Conservation (phyloP, 1,140 invertebrate genomes). For the Drosophila miranda region DNA sequence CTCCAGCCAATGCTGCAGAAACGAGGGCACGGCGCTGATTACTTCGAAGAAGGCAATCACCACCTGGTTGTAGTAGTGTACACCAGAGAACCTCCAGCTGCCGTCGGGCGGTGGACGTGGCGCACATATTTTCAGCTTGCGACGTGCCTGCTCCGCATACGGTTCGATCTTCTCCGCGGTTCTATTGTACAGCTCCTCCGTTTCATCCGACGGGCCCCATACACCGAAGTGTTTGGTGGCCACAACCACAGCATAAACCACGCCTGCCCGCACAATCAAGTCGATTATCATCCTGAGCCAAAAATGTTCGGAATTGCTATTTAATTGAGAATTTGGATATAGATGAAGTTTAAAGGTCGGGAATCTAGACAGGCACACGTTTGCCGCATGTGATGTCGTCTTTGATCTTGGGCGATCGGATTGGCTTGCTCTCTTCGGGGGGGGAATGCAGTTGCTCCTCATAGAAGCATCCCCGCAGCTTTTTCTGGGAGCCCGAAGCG, state of each 20-base stretch:
- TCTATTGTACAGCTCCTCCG: conserved; percentile 36
- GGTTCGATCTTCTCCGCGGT: conserved; percentile 15
- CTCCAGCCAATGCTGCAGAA: conserved; percentile 11
- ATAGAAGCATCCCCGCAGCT: conserved; percentile 2
- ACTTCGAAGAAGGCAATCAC: conserved; percentile 42
- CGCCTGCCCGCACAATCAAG: conserved; percentile 45
- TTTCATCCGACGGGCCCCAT: conserved; percentile 47
- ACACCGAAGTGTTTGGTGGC: conserved; percentile 39
- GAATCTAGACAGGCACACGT: conserved; percentile 21
- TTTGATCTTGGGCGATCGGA: conserved; percentile 55
- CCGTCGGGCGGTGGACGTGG: conserved; percentile 51
- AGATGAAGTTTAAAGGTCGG: background rate
- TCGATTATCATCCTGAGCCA: conserved; percentile 45
- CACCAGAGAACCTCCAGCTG: conserved; percentile 38
- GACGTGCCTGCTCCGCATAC: conserved; percentile 23
- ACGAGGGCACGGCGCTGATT: conserved; percentile 27
- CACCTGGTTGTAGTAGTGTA: conserved; percentile 56
- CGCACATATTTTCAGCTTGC: conserved; percentile 39
- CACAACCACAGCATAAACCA: conserved; percentile 48
- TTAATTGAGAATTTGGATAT: conserved; percentile 24
- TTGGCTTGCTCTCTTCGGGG: background rate
- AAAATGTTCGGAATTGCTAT: background rate
- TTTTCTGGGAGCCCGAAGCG: background rate
- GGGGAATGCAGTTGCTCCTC: conserved; percentile 1
- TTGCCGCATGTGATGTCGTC: conserved; percentile 62